Percentiles rank a stretch among this genome's conserved stretches.
Evolutionary conservation across 2,113 vertebrate species (phyloP).

Genomic region (Malurus melanocephalus): DNA sequence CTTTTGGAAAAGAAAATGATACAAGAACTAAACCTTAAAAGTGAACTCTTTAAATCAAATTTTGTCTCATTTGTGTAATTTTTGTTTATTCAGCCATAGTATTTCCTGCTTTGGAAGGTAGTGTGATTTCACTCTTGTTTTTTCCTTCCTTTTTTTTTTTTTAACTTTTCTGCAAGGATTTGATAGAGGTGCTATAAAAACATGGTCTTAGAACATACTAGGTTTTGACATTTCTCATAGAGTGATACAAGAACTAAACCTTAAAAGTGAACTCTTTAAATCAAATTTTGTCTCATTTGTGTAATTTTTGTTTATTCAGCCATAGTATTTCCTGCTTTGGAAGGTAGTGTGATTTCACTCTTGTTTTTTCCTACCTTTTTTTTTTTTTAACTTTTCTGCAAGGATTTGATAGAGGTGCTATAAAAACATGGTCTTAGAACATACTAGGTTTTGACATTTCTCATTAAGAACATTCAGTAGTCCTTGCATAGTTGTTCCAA

Average conservation of each 20-base stretch:
- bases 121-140: neutral
- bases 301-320: neutral
- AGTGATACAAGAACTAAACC: neutral
- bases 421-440: neutral
- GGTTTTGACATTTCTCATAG: neutral
- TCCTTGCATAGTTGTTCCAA: neutral
- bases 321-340: neutral
- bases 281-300: neutral
- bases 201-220: neutral
- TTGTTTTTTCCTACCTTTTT: neutral
- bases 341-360: neutral
- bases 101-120: neutral
- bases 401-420: neutral
- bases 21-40: neutral
- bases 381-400: neutral
- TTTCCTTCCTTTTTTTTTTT: neutral
- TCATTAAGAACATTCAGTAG: neutral
- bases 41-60: neutral
- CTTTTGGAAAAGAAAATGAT: neutral
- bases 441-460: neutral
- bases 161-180: neutral
- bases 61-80: neutral
- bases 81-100: neutral
- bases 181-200: neutral
- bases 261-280: neutral